These are phyloP conservation scores for Bubalus kerabau DNA, from an alignment of 2,113 vertebrate species.

Conservation along the genomic window DNA sequence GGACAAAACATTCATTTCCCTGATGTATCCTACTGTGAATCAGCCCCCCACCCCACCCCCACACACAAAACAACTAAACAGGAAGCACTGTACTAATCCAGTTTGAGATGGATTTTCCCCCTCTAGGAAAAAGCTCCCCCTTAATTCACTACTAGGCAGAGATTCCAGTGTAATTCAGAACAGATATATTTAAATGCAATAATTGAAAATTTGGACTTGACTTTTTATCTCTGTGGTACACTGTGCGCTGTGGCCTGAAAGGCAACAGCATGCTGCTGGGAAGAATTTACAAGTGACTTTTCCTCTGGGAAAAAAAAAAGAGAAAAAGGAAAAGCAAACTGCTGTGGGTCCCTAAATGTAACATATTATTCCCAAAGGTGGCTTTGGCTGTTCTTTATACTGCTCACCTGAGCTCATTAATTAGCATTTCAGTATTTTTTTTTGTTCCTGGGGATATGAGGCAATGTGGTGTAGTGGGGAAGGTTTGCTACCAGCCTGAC, in stretches of 20 bases:
- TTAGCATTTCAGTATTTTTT: neutral
- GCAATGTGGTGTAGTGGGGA: neutral
- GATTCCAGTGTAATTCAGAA: constrained; percentile 25
- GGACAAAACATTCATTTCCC: neutral
- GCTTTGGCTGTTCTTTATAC: neutral
- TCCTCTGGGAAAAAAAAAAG: neutral
- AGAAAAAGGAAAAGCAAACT: neutral
- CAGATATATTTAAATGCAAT: constrained; percentile 18
- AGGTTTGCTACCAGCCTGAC: neutral
- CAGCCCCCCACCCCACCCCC: neutral
- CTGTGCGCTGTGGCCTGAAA: neutral
- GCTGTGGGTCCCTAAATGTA: neutral
- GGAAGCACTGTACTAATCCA: neutral
- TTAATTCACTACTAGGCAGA: neutral
- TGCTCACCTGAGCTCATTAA: constrained; percentile 10
- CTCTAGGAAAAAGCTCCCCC: neutral
- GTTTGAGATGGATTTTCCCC: neutral
- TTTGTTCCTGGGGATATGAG: neutral
- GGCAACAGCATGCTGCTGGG: neutral
- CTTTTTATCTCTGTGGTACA: constrained; percentile 13
- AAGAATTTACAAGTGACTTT: constrained; percentile 16
- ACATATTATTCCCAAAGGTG: neutral
- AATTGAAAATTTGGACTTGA: constrained; percentile 7
- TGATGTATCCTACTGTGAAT: neutral
- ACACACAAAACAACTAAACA: neutral